Base-by-base conservation (phyloP, 1,140 invertebrate genomes). In the Metaphire vulgaris region DNA sequence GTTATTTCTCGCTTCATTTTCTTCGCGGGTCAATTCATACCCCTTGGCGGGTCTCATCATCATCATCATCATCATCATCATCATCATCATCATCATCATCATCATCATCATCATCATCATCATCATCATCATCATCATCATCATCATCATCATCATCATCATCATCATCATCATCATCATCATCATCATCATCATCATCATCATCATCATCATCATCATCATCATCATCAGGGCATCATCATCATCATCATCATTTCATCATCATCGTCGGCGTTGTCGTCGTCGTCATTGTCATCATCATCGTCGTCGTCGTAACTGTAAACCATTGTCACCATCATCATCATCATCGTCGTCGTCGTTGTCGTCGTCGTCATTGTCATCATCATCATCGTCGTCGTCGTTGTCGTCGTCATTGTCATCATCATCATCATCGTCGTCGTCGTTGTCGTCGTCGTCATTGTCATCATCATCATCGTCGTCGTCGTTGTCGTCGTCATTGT, bases 181-280 rank as follows among this genome's bases (percentile, higher is more conserved):
- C 41, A 56, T 56, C 41, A 56, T 56, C 41, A 21, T 56, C 21
- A 21, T 56, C 41, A 21, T 56, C 41, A 21, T 56, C 41, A 56
- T 56, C 41, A 56, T 56, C 41, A 56, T 56, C 41, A 56, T 56
- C 41, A 56, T 56, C 41, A 56, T 56, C 41, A 21, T 56, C 41
- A 21, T 56, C 41, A 56, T 56, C 41, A 56, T 56, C 6, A 12
- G 6, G 21, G 6, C 6, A 21, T 56, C 41, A 56, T 56, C 41
- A 56, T 56, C 41, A 21, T 56, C 41, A 56, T 56, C 41, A 56
- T 56, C 6, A 56, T 56, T 56, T 56, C 41, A 56, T 56, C 41
- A 56, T 56, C 41, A 56, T 56, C 41, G 41, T 56, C 21, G 41
- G 6, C 41, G 41, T 56, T 21, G 41, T 56, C 41, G 21, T 56